Base-by-base conservation (phyloP, 64 coral and sea anemone species). In the Montipora efflorescens region DNA sequence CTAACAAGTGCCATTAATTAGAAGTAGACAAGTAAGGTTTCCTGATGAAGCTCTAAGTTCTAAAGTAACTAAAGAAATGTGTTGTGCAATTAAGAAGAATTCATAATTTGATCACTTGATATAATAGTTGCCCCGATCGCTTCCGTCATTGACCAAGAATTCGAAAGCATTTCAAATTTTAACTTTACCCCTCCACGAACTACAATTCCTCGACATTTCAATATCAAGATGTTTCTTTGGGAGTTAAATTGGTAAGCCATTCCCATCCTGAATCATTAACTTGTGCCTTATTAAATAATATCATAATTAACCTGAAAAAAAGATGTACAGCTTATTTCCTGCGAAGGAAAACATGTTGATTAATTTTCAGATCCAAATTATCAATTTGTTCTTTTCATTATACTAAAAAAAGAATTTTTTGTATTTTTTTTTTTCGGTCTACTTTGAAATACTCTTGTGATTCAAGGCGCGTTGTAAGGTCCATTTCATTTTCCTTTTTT, bases 241-340 rank as follows among this genome's bases (percentile, higher is more conserved):
- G 58, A 45, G 8, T 50, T 64, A 23, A 48, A 49, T 9, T 50
- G 4, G 15, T 44, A 18, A 83, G 6, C 69, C 16, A 49, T 15
- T 86, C 16, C 82, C 66, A 67, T 70, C 46, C 47, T n/a, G 64
- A 86, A 86, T 86, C 82, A 86, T 11, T 68, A 48, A 64, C 15
- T 25, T 64, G n/a, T 86, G 61, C 28, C 20, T 86, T 8, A 51
- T 86, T 86, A 86, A 86, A 86, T 86, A 86, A 12, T 46, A 70
- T 59, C 45, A 86, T 10, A 36, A 46, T 5, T 49, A 21, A 71
- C 82, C 66, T 6, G 47, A 78, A 50, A 50, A 71, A 36, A 36
- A 71, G 70, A 72, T 86, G 3, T 71, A 86, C 82, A 86, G 0
- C 43, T 8, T 11, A 83, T 67, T 67, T 59, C 58, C 82, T 71